Percentiles rank a stretch among this genome's conserved stretches.
Evolutionary conservation across 2,797 vertebrate species (phyloP).

Genomic region (Myotis pilosus): DNA sequence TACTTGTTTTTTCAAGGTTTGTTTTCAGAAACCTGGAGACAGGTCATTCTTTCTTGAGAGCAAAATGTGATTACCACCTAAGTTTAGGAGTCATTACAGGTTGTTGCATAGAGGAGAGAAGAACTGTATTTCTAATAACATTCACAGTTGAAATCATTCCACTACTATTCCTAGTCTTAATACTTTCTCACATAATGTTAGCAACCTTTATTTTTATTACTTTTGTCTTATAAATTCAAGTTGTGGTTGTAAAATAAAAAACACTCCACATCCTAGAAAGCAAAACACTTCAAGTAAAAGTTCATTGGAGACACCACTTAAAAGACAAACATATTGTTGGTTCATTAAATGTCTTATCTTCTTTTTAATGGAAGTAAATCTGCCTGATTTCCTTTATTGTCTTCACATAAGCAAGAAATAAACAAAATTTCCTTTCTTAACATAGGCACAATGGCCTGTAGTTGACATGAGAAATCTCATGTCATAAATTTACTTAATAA

Average conservation of each 20-base stretch:
- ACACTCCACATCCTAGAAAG: not conserved
- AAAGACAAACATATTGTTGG: not conserved
- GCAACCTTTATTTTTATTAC: not conserved
- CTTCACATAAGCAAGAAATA: not conserved
- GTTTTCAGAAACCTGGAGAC: not conserved
- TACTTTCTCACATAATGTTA: not conserved
- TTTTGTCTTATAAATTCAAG: slow-evolving; percentile 29
- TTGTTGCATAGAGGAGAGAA: not conserved
- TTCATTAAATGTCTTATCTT: slow-evolving; percentile 37
- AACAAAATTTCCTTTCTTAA: not conserved
- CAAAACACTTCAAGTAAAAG: not conserved
- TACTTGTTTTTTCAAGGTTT: not conserved
- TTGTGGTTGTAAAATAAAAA: slow-evolving; percentile 36
- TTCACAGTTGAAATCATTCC: not conserved
- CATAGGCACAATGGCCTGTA: not conserved
- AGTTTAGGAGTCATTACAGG: not conserved
- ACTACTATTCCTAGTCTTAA: not conserved
- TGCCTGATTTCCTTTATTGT: slow-evolving; percentile 33
- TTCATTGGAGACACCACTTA: not conserved
- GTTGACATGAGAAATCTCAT: slow-evolving; percentile 40
- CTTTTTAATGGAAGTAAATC: slow-evolving; percentile 40
- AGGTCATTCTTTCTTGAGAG: slow-evolving; percentile 15
- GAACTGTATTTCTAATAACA: not conserved
- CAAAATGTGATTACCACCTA: not conserved
- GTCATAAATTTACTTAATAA: not conserved